Conservation (phyloP, 2,113 vertebrate genomes). For the Ageneiosus marmoratus region DNA sequence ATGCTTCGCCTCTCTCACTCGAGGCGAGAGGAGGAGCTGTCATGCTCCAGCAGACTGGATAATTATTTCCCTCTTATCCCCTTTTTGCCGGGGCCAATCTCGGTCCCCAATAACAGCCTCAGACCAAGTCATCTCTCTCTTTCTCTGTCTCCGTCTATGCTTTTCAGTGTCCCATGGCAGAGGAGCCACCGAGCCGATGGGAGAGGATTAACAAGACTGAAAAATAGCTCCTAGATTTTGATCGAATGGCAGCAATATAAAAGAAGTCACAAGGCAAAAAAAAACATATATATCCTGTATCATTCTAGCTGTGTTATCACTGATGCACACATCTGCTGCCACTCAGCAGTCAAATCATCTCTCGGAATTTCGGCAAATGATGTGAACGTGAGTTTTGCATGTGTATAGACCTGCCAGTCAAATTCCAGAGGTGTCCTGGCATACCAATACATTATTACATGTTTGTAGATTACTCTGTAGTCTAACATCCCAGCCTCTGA, state of each 20-base stretch:
- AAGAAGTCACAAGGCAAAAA: conserved; percentile 22
- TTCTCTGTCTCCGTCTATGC: conserved; percentile 61
- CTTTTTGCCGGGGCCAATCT: conserved; percentile 74
- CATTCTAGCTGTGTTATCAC: conserved; percentile 23
- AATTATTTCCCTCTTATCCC: conserved; percentile 83
- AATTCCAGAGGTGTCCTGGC: not conserved
- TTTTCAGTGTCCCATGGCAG: conserved; percentile 35
- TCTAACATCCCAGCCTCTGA: not conserved
- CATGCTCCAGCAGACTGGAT: conserved; percentile 80
- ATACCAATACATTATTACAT: not conserved
- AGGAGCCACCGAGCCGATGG: conserved; percentile 34
- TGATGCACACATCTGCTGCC: not conserved
- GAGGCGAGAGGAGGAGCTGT: conserved; percentile 71
- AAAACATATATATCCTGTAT: conserved; percentile 30
- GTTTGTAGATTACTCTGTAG: not conserved
- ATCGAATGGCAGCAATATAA: conserved; percentile 47
- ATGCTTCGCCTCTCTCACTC: conserved; percentile 71
- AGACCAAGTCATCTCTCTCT: conserved; percentile 51
- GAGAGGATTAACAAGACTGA: conserved; percentile 42
- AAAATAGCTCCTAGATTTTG: conserved; percentile 51
- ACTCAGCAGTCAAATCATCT: conserved; percentile 8
- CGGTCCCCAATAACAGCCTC: conserved; percentile 71
- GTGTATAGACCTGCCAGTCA: conserved; percentile 3
- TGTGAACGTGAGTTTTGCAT: conserved; percentile 32
- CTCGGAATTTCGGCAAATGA: conserved; percentile 4